Conservation (phyloP, 2,113 vertebrate species). For the Barnardius zonarius region DNA sequence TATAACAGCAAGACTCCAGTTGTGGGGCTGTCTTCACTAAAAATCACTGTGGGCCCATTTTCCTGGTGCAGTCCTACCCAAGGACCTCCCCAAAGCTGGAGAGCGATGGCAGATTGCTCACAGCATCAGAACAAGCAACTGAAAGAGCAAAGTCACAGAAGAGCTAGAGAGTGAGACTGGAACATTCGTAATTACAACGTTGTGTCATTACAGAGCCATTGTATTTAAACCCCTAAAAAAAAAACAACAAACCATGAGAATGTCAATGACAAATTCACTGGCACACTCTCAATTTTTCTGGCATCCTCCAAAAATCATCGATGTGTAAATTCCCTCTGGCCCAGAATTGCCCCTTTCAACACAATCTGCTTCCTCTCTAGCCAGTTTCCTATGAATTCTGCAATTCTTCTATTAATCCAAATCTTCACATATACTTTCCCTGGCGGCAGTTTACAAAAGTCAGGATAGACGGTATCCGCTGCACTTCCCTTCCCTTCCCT, state of each 20-base stretch:
- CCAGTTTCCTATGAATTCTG: not conserved
- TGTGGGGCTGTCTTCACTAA: not conserved
- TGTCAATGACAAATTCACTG: not conserved
- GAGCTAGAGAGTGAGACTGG: not conserved
- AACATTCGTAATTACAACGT: not conserved
- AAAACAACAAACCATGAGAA: not conserved
- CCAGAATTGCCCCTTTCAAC: not conserved
- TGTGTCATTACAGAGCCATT: not conserved
- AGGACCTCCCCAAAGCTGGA: not conserved
- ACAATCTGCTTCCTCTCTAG: not conserved
- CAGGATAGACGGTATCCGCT: not conserved
- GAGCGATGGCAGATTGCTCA: fast-evolving
- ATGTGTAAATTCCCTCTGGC: not conserved
- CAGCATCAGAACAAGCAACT: not conserved
- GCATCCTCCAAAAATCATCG: not conserved
- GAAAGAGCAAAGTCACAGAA: not conserved
- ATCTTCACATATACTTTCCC: not conserved
- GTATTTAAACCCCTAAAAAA: not conserved
- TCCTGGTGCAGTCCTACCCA: not conserved
- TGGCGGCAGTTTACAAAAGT: not conserved
- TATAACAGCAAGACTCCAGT: not conserved
- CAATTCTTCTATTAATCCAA: not conserved
- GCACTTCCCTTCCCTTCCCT: not conserved
- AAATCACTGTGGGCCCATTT: not conserved
- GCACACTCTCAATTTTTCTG: not conserved